phyloP scores from a whole-genome alignment of 1,140 invertebrate genomes.

The Tribolium madens region DNA sequence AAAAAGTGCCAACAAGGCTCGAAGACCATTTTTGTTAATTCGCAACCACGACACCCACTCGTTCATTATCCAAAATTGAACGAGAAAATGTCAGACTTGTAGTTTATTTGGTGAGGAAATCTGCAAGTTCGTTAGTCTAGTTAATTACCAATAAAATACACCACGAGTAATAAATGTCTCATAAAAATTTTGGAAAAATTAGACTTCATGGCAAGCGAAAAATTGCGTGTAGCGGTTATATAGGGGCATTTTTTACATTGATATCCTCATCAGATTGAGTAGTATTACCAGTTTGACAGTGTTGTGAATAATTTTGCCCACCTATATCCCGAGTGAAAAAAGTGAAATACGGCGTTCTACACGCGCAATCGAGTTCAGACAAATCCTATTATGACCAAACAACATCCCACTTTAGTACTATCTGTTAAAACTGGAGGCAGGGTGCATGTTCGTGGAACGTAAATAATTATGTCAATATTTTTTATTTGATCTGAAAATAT shows the following conservation, averaged over 20 bases:
- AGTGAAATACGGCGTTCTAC: background rate
- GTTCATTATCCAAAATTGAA: slow-evolving; percentile 19
- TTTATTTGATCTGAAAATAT: slow-evolving; percentile 47
- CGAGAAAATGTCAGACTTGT: slow-evolving; percentile 1
- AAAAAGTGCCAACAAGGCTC: slow-evolving; percentile 11
- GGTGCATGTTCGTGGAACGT: slow-evolving; percentile 46
- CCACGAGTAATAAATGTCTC: background rate
- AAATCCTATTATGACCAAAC: slow-evolving; percentile 22
- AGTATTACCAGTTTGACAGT: background rate
- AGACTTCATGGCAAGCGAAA: background rate
- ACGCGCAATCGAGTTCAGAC: background rate
- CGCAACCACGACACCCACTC: background rate
- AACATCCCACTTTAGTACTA: slow-evolving; percentile 17
- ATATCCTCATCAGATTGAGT: background rate
- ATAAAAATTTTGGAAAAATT: background rate
- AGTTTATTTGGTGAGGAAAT: background rate
- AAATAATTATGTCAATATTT: slow-evolving; percentile 47
- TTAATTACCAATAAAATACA: background rate
- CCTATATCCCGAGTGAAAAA: background rate
- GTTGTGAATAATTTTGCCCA: background rate
- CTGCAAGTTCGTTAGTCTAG: slow-evolving; percentile 13
- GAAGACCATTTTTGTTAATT: slow-evolving; percentile 15
- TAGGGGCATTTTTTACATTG: background rate
- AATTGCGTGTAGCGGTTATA: background rate
- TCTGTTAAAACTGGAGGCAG: slow-evolving; percentile 22